Conservation (phyloP, 2,888 invertebrate species). For the Plebejus anna region DNA sequence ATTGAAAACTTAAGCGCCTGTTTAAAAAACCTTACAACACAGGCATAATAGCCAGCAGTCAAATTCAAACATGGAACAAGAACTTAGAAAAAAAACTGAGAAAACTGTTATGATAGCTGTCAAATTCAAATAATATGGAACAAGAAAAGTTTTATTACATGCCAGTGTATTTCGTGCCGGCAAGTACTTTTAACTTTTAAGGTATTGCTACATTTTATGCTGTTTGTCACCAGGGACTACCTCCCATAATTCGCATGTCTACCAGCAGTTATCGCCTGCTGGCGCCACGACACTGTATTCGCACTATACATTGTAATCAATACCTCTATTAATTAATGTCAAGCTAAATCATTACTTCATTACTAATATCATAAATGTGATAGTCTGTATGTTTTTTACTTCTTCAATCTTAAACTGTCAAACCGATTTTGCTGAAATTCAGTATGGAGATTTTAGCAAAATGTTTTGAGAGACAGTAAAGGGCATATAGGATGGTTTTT, state of each 20-base stretch:
- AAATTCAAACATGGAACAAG: no score
- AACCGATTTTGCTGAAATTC: not conserved
- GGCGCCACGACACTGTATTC: not conserved
- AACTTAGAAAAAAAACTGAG: not conserved
- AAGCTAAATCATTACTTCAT: not conserved
- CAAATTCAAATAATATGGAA: not conserved
- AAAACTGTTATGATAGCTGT: not conserved
- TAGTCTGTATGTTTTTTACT: no score
- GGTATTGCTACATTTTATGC: not conserved
- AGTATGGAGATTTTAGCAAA: no score
- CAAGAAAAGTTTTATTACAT: not conserved
- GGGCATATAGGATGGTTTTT: no score
- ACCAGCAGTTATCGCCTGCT: not conserved
- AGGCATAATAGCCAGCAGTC: no score
- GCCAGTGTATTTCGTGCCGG: not conserved
- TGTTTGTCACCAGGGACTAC: not conserved
- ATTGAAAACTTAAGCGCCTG: not conserved
- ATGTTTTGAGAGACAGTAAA: no score
- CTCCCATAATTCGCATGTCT: constrained; percentile 16
- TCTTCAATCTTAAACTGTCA: no score
- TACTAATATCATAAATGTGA: no score
- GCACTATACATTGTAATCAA: not conserved
- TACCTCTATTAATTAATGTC: not conserved
- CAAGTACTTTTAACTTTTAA: constrained; percentile 4
- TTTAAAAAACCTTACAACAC: not conserved